Evolutionary conservation across 2,888 invertebrate genomes (phyloP), one percentile per base, ranked within the genome.

Genomic region (Hesperia comma): DNA sequence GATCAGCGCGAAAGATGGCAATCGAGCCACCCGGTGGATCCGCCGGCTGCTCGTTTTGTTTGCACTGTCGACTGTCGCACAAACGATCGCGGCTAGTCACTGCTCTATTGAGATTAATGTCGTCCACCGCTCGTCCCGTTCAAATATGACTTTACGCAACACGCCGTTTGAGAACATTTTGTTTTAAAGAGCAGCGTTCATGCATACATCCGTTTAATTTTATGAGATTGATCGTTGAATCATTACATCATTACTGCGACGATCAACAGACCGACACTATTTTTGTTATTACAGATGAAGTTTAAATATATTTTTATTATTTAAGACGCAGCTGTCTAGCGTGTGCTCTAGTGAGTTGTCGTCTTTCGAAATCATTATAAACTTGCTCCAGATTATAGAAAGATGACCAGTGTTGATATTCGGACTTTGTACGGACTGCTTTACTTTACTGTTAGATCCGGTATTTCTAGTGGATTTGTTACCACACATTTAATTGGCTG

Each of bases 1-100:
- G 75, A 79, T 75, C 72, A 70, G 71, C 67, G 70, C 60, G 67
- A 72, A 71, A 72, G 72, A 70, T 70, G 70, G 72, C 72, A 60
- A 58, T 58, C 53, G 32, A 49, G 33, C 41, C 64, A 71, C 67
- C 68, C 71, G 68, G 70, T 72, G 68, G 69, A 70, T 69, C 63
- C 70, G 71, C 69, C 69, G 68, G 63, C 58, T 70, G 63, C 66
- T 62, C 49, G 67, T 66, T 70, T 67, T 61, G 63, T 67, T 69
- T 61, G 63, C 56, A 51, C 57, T 58, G 49, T 51, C 21, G 21
- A 49, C 57, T 66, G 62, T 58, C 64, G 49, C 64, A 62, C 64
- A 57, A 64, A 66, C 66, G 69, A 66, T 66, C 61, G 64, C 62
- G 57, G 55, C 64, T 68, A 69, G 57, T 70, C 70, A 60, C 67